phyloP scores from a whole-genome alignment of 2,113 vertebrate species.

The Melanostigma gelatinosum region DNA sequence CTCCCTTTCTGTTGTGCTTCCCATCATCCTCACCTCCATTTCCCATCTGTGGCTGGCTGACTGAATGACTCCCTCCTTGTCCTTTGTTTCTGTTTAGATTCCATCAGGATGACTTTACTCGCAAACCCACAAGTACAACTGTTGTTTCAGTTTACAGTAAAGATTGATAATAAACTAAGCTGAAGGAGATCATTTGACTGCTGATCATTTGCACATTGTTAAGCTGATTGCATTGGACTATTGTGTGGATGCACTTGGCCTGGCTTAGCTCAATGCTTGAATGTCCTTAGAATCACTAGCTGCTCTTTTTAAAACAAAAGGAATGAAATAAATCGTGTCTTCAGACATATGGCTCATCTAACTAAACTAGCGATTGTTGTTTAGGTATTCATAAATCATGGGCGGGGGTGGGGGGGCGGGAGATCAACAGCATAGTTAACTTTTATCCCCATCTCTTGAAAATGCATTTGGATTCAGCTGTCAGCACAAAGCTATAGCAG shows the following conservation, averaged over 20 bases:
- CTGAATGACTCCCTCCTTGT: not conserved
- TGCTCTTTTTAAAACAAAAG: no score
- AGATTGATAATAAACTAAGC: not conserved
- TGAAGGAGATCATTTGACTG: not conserved
- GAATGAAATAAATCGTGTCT: not conserved
- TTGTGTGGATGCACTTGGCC: not conserved
- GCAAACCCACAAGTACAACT: not conserved
- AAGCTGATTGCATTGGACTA: not conserved
- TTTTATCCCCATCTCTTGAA: constrained; percentile 13
- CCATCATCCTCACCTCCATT: not conserved
- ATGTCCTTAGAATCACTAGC: not conserved
- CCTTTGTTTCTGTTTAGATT: not conserved
- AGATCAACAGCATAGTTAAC: not conserved
- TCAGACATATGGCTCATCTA: constrained; percentile 12
- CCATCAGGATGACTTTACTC: not conserved
- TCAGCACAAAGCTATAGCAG: constrained; percentile 18
- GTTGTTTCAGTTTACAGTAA: not conserved
- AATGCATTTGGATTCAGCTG: constrained; percentile 8
- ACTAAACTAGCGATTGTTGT: constrained; percentile 8
- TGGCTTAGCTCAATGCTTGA: not conserved
- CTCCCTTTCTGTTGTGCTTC: not conserved
- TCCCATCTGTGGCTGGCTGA: not conserved
- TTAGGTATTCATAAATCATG: constrained; percentile 7
- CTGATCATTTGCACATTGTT: not conserved
- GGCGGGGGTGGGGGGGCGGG: no score